These are phyloP conservation scores for Dinocampus coccinellae DNA, from an alignment of 2,888 invertebrate genomes.

Conservation along the genomic window DNA sequence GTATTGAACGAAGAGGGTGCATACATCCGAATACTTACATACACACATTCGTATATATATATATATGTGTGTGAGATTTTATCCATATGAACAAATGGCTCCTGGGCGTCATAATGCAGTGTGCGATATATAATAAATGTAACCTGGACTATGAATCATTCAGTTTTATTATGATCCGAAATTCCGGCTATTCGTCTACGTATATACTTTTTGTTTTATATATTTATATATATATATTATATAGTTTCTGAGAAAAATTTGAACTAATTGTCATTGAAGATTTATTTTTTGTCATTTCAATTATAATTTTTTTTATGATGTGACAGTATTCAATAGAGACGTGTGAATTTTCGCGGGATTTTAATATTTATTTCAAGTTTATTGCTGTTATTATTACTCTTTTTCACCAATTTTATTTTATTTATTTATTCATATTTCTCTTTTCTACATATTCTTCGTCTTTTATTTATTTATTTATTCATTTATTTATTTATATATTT, in stretches of 20 bases:
- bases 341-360: not conserved
- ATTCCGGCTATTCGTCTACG: conserved; percentile 8
- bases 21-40: not conserved
- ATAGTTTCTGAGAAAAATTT: not conserved
- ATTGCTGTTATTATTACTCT: too few relatives aligned
- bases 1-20: not conserved
- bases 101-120: conserved; percentile 14
- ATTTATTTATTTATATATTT: not conserved
- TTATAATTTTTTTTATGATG: not conserved
- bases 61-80: conserved; percentile 2
- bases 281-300: not conserved
- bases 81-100: conserved; percentile 19
- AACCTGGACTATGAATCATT: conserved; percentile 39
- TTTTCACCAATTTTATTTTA: too few relatives aligned
- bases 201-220: not conserved
- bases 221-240: not conserved
- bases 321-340: not conserved
- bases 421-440: too few relatives aligned
- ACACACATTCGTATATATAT: too few relatives aligned
- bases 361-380: too few relatives aligned
- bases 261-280: not conserved
- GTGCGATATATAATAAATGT: conserved; percentile 22
- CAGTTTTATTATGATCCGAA: conserved; percentile 44
- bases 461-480: not conserved
- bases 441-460: too few relatives aligned